Evolutionary conservation across 2,888 invertebrate genomes (phyloP), one percentile per base, ranked within the genome.

Genomic region (Nomada lathburiana): DNA sequence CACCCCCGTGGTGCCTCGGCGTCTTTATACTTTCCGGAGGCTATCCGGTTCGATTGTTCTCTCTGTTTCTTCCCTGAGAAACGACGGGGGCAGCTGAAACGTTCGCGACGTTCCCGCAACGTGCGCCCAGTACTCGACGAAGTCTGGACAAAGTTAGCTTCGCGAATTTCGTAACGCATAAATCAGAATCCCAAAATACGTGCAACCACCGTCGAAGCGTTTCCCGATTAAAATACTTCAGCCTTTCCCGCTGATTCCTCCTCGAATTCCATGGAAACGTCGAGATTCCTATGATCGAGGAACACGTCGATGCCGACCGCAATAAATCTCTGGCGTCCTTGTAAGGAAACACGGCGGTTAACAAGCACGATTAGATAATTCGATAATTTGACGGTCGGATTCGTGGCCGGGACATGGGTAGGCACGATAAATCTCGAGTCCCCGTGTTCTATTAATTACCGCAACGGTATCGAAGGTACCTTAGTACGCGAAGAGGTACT

Each of bases 291-390:
- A 53, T 68, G 67, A 75, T 74, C 67, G 67, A 26, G 74, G 60
- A 29, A 53, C 57, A 16, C 23, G 53, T 65, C 52, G 26, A 60
- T 26, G 18, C 4, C 29, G 57, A 16, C 50, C 23, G 53, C 76
- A 59, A 83, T 83, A 81, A 83, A 81, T 81, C 77, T 52, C 44
- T 62, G 62, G 26, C 23, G 9, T 11, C 36, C 20, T 13, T 36
- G 20, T 36, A 62, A n/a, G 42, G 68, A 42, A 82, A 60, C 80
- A 64, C 65, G 42, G 67, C 71, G 36, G 71, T 73, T 76, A 83
- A 81, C 82, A 75, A 77, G 82, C 77, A 1, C 72, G 82, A 83
- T 83, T 83, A 83, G 82, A 83, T 83, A 83, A 81, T 76, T 77
- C 73, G 82, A 81, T 82, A 82, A 82, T 82, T 76, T 68, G 76